Percentiles rank a stretch among this genome's conserved stretches.
phyloP scores from a whole-genome alignment of 2,113 vertebrate species.

The Zosterops japonicus region DNA sequence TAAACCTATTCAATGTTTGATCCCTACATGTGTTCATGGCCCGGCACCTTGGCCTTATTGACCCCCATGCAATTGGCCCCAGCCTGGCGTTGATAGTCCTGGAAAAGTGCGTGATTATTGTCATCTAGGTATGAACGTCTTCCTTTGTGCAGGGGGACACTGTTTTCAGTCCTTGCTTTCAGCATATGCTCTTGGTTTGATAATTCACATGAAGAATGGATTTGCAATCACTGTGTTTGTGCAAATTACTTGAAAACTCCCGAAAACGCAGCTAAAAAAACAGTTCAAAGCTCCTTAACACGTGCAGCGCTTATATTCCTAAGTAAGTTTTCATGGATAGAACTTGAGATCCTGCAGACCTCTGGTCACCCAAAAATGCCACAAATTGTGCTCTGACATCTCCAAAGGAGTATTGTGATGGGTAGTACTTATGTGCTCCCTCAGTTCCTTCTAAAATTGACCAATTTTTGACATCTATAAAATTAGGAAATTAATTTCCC shows the following conservation, averaged over 20 bases:
- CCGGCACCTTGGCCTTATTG: rapidly evolving
- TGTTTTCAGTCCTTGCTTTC: background rate
- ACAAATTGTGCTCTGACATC: background rate
- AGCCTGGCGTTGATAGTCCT: rapidly evolving
- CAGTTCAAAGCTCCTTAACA: background rate
- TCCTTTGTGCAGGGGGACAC: background rate
- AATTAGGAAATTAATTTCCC: background rate
- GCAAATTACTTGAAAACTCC: background rate
- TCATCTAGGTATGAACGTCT: background rate
- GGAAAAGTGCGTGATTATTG: background rate
- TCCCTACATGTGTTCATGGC: background rate
- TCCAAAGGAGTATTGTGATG: background rate
- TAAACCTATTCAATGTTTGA: background rate
- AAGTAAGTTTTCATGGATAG: background rate
- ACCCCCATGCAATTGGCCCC: background rate
- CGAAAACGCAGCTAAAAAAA: background rate
- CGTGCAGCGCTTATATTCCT: background rate
- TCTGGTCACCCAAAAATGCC: background rate
- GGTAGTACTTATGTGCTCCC: background rate
- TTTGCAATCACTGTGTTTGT: rapidly evolving
- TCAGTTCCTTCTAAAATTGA: background rate
- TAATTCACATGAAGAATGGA: background rate
- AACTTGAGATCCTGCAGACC: background rate
- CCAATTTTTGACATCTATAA: background rate
- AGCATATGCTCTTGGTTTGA: background rate